Evolutionary conservation across 2,113 vertebrate species (phyloP), one percentile per base, ranked within the genome.

Genomic region (Hippocampus mohnikei): DNA sequence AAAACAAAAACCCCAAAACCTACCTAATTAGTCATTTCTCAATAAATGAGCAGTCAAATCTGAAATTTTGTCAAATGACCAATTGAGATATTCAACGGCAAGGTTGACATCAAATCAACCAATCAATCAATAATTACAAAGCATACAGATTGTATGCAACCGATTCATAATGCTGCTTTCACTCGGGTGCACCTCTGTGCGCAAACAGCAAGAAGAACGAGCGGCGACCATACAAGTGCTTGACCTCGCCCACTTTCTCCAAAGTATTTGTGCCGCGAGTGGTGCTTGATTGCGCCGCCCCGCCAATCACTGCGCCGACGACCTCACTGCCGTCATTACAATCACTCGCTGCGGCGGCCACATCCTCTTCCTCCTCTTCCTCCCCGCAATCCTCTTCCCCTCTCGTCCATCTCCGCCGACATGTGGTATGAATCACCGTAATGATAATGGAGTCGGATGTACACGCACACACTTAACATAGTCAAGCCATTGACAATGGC

Each of bases 241-340:
- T 71, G 72, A 84, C 76, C 77, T 79, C 4, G 8, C n/a, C 46
- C 71, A 82, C 56, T 83, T 75, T 10, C 58, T 72, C 65, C 53
- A 27, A 79, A 71, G 74, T 67, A 65, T 75, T 76, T 73, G 48
- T 73, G 68, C 72, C 33, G 70, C 67, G 69, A 50, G 66, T 55
- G 70, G 62, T 53, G 67, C 53, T 71, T 75, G 71, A 85, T 77
- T 85, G 69, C 76, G n/a, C 55, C 72, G 62, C 64, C 50, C 56
- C 29, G 78, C 69, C 62, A 42, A 68, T 83, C 83, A 87, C 81
- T 81, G 86, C 81, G 79, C 77, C 72, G 73, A 70, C 82, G 74
- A 82, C 88, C 81, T 85, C 29, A 71, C 67, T 78, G 77, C 78
- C 80, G 80, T 78, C 76, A 81, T 72, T 79, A 74, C 77, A 79